phyloP scores from a whole-genome alignment of 2,113 vertebrate species.

The Cyprinodon tularosa region DNA sequence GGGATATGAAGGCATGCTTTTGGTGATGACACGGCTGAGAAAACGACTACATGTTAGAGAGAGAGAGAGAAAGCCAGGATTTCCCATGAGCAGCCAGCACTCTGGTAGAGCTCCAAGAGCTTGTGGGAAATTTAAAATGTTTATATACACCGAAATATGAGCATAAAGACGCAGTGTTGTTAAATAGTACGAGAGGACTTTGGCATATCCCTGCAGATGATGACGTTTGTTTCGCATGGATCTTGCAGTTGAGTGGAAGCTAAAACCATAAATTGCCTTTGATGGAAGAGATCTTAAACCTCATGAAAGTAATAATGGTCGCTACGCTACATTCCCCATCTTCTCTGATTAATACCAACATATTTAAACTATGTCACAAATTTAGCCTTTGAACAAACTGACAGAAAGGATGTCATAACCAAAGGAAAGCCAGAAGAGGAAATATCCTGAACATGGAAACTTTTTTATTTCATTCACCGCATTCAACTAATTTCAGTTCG shows the following conservation, averaged over 20 bases:
- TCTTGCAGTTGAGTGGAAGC: background rate
- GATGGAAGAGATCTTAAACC: background rate
- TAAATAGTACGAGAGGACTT: background rate
- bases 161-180: background rate
- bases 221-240: background rate
- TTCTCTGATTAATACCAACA: background rate
- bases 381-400: background rate
- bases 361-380: background rate
- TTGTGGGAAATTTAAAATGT: background rate
- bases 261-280: background rate
- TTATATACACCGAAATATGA: background rate
- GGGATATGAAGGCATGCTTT: background rate
- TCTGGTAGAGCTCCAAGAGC: background rate
- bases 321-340: background rate
- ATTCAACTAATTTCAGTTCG: too few relatives aligned
- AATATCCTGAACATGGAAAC: too few relatives aligned
- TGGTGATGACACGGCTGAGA: background rate
- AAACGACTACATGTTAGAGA: constrained; percentile 12
- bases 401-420: background rate
- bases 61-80: constrained; percentile 19
- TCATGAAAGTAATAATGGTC: background rate
- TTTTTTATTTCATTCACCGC: too few relatives aligned
- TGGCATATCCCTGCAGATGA: background rate
- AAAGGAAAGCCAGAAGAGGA: background rate
- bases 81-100: background rate